A percentile compares a stretch with the other conserved stretches of the same genome.
phyloP scores from a whole-genome alignment of 2,888 invertebrate genomes.

The Panorpa germanica region DNA sequence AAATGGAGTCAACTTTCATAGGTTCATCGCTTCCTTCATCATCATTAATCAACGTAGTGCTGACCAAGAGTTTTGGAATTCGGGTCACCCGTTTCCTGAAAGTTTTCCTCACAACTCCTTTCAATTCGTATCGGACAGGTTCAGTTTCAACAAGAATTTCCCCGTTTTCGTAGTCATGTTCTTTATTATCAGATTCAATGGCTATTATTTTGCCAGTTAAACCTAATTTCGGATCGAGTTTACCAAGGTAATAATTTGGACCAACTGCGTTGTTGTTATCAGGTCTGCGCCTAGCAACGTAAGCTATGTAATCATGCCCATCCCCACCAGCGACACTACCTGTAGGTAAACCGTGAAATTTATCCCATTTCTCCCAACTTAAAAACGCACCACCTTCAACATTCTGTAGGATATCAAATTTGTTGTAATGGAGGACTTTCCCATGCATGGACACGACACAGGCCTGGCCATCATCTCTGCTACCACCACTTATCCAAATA shows the following conservation, averaged over 20 bases:
- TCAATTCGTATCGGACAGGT: conserved; percentile 57
- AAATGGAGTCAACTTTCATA: conserved; percentile 48
- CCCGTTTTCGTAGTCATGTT: conserved; percentile 35
- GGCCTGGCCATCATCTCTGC: conserved; percentile 24
- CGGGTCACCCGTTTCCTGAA: conserved; percentile 30
- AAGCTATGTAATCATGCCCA: conserved; percentile 18
- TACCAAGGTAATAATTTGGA: conserved; percentile 35
- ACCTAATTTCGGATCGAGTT: conserved; percentile 41
- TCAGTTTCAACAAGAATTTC: conserved; percentile 67
- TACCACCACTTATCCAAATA: conserved; percentile 48
- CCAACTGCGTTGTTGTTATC: conserved; percentile 16
- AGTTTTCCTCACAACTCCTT: conserved; percentile 37
- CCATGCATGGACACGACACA: conserved; percentile 45
- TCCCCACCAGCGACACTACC: conserved; percentile 41
- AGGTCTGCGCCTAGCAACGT: conserved; percentile 27
- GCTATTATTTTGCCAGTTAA: conserved; percentile 51
- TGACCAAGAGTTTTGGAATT: conserved; percentile 32
- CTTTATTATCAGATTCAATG: conserved; percentile 39
- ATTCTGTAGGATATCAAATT: conserved; percentile 58
- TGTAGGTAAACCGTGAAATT: conserved; percentile 39
- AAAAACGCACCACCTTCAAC: conserved; percentile 57
- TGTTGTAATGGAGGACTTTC: conserved; percentile 32
- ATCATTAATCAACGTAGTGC: conserved; percentile 23
- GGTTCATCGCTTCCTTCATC: conserved; percentile 33
- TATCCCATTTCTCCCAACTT: conserved; percentile 58